Conservation (phyloP, 1,140 invertebrate genomes). For the Drosophila melanica region DNA sequence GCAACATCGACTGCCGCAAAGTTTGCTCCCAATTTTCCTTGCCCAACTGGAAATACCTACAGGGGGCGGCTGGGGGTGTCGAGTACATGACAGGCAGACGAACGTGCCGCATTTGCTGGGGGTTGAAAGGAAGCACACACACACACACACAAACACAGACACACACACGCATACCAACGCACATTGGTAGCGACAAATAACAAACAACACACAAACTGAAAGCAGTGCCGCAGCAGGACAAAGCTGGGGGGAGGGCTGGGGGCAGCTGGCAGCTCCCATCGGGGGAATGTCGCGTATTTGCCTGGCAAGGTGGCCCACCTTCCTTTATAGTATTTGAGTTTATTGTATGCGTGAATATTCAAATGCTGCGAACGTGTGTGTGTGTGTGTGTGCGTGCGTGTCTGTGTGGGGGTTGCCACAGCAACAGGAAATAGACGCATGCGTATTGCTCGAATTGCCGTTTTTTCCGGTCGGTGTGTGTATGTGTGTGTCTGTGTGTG, state of each 20-base stretch:
- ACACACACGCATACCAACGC: constrained; percentile 45
- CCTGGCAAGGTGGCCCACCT: constrained; percentile 43
- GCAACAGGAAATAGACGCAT: constrained; percentile 81
- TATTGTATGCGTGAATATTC: constrained; percentile 81
- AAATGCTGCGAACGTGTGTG: constrained; percentile 58
- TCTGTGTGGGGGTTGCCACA: constrained; percentile 75
- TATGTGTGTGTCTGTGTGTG: constrained; percentile 16
- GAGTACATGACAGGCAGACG: constrained; percentile 57
- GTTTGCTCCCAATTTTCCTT: constrained; percentile 25
- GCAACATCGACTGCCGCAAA: constrained; percentile 54
- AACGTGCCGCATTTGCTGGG: constrained; percentile 62
- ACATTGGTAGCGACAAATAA: constrained; percentile 70
- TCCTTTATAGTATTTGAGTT: constrained; percentile 64
- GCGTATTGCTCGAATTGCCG: constrained; percentile 54
- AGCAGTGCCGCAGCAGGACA: constrained; percentile 52
- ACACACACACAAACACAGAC: constrained; percentile 31
- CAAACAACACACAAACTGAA: constrained; percentile 62
- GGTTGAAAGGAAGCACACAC: constrained; percentile 68
- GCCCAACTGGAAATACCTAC: constrained; percentile 58
- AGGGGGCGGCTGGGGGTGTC: neutral
- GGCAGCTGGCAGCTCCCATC: constrained; percentile 38
- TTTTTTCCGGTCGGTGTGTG: constrained; percentile 46
- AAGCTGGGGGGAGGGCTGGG: neutral
- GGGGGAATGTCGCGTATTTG: constrained; percentile 70
- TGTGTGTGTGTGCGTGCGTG: constrained; percentile 41